phyloP scores from a whole-genome alignment of 64 coral and sea anemone species.

The Stichodactyla mertensii region DNA sequence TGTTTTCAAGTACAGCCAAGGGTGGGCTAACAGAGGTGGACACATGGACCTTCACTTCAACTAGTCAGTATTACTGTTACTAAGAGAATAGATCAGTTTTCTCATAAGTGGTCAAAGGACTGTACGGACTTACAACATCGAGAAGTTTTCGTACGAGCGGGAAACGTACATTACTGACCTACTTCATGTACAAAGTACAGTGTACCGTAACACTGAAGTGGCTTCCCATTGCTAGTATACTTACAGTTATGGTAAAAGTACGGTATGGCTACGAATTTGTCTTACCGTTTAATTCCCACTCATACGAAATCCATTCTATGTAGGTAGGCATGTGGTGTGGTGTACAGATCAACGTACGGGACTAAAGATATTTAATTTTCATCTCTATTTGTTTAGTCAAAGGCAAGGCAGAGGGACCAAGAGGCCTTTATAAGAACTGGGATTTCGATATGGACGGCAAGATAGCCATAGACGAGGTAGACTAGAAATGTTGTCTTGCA shows the following conservation, averaged over 20 bases:
- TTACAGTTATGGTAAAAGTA: no score
- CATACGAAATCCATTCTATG: no score
- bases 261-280: no score
- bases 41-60: constrained; percentile 45
- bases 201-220: no score
- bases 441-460: constrained; percentile 53
- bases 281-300: no score
- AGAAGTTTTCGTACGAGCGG: no score
- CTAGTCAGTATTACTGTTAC: constrained; percentile 4
- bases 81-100: background rate
- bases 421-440: constrained; percentile 70
- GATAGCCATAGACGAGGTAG: constrained; percentile 77
- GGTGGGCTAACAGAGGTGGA: constrained; percentile 50
- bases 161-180: no score
- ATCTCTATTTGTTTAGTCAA: background rate
- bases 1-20: constrained; percentile 67
- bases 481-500: background rate
- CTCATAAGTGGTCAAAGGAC: background rate
- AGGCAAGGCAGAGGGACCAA: constrained; percentile 64
- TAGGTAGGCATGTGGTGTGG: no score
- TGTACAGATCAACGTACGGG: no score
- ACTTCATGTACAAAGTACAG: no score
- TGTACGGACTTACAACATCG: no score
- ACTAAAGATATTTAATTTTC: background rate
- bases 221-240: no score